Evolutionary conservation across 1,140 invertebrate species (phyloP), one percentile per base, ranked within the genome.

Genomic region (Drosophila ambigua): DNA sequence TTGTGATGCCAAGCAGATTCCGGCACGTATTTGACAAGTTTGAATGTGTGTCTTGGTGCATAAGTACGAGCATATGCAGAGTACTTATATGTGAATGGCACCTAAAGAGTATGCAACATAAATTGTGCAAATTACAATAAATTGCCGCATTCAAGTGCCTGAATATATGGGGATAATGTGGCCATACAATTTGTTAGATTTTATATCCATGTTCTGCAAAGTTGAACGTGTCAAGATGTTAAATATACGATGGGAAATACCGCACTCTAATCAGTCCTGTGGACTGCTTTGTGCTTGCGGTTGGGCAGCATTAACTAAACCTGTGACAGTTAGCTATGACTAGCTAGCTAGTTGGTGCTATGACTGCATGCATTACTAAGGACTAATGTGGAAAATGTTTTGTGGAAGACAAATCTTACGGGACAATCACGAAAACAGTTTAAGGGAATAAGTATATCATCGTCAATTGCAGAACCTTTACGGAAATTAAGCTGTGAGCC

Each of bases 71-170:
- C 20, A 28, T 28, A 13, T 4, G 35, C 35, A 39, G 35, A 20
- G 39, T 43, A 4, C 23, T 41, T 15, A 9, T 4, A 11, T 55
- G 45, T 49, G 45, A 66, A 46, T 68, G 65, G 9, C 64, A 57
- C 63, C 59, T 51, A 44, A 48, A 66, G 61, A 46, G 43, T 53
- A 39, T 54, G 71, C 62, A 26, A 49, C 44, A 74, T 59, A 66
- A 75, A 75, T 58, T 69, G 64, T 43, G 35, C 65, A 50, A 59
- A 61, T 74, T 65, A 65, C 72, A 74, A 74, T 74, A 66, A 59
- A 74, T 66, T 75, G 54, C 48, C 53, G 57, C 28, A 58, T 75
- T 65, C 43, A 45, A 58, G 43, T 43, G 48, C 48, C 43, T 26
- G 45, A 50, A 44, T 44, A 46, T 46, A 44, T 48, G 26, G 35